A percentile compares a stretch with the other conserved stretches of the same genome.
Conservation (phyloP, 1,140 invertebrate species). For the Potamilus streckersoni region DNA sequence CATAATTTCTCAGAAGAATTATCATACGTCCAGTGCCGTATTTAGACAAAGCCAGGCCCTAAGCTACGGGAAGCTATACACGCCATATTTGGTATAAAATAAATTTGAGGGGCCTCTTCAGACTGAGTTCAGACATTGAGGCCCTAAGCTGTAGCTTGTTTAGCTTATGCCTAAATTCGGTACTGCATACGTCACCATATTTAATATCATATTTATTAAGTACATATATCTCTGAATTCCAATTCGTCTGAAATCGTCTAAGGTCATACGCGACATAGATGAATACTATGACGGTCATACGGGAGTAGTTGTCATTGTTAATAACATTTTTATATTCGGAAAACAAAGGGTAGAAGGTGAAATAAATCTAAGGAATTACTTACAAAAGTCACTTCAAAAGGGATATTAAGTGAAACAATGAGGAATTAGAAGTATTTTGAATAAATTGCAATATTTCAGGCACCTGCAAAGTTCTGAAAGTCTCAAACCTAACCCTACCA, state of each 20-base stretch:
- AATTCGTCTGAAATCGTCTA: constrained; percentile 55
- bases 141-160: too few relatives aligned
- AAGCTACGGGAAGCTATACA: too few relatives aligned
- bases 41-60: constrained; percentile 48
- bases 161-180: too few relatives aligned
- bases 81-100: too few relatives aligned
- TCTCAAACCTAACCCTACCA: background rate
- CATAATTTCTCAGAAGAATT: too few relatives aligned
- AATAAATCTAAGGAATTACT: constrained; percentile 50
- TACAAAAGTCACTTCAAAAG: constrained; percentile 48
- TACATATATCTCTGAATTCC: constrained; percentile 61
- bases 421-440: background rate
- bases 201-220: constrained; percentile 60
- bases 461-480: background rate
- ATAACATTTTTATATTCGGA: constrained; percentile 63
- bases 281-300: constrained; percentile 27
- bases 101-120: too few relatives aligned
- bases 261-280: constrained; percentile 59
- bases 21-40: constrained; percentile 54
- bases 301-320: constrained; percentile 50
- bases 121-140: too few relatives aligned
- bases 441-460: background rate
- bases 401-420: constrained; percentile 1
- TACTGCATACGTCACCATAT: constrained; percentile 37
- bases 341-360: constrained; percentile 52